phyloP scores from a whole-genome alignment of 2,113 vertebrate species.

The Nettapus auritus region DNA sequence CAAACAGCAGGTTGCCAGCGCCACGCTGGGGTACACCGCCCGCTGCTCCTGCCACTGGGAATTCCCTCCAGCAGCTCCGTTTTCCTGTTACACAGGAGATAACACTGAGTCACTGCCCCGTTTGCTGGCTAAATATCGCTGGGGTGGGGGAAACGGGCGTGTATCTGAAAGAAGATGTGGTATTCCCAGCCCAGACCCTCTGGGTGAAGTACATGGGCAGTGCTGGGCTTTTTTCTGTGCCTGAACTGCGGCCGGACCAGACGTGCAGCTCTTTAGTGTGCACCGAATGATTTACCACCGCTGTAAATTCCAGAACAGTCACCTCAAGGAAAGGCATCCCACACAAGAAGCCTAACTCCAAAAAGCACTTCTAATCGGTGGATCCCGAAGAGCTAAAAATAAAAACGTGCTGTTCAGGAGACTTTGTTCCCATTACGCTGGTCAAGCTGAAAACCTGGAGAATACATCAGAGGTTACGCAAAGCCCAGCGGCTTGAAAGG shows the following conservation, averaged over 20 bases:
- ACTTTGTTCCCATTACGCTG: not conserved
- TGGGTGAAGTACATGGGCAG: not conserved
- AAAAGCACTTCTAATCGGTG: not conserved
- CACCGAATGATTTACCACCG: not conserved
- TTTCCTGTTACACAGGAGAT: slow-evolving; percentile 2
- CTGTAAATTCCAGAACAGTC: not conserved
- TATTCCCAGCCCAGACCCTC: not conserved
- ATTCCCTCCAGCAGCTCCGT: slow-evolving; percentile 13
- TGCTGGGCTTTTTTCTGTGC: not conserved
- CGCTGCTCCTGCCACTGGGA: not conserved
- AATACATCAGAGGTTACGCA: slow-evolving; percentile 17
- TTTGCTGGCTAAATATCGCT: not conserved
- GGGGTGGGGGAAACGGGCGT: not conserved
- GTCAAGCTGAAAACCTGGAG: slow-evolving; percentile 36
- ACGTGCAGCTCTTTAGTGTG: not conserved
- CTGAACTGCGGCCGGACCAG: not conserved
- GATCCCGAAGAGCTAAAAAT: slow-evolving; percentile 2
- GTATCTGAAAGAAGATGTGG: not conserved
- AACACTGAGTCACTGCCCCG: not conserved
- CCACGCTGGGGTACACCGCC: not conserved
- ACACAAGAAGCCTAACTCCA: not conserved
- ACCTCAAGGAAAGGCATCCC: not conserved
- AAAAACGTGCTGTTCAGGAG: not conserved
- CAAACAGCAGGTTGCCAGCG: not conserved
- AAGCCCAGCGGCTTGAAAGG: slow-evolving; percentile 43